These are phyloP conservation scores for Dromiciops gliroides DNA, from an alignment of 2,113 vertebrate species.

Conservation along the genomic window DNA sequence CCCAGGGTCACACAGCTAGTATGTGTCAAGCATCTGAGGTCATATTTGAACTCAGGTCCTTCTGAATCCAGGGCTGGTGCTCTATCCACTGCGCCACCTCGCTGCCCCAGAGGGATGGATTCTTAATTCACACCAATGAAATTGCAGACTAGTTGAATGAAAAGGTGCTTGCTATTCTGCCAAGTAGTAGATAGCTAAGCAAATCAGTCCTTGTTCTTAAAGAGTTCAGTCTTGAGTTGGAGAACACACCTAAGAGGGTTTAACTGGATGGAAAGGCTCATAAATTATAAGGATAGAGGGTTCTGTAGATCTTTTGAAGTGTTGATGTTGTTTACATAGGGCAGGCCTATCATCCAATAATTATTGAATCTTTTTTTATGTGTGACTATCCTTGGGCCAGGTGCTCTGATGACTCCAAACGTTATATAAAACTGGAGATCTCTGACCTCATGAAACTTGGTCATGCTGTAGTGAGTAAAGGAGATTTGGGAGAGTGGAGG, in stretches of 20 bases:
- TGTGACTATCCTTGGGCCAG: not conserved
- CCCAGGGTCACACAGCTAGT: no score
- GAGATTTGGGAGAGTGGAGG: not conserved
- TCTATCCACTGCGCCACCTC: no score
- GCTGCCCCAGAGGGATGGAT: no score
- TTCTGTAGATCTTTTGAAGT: not conserved
- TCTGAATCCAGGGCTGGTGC: no score
- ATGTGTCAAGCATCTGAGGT: no score
- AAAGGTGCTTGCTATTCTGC: not conserved
- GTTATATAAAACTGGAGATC: not conserved
- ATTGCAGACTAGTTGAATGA: not conserved
- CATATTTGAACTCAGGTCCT: no score
- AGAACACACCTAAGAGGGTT: not conserved
- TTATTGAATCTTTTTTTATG: not conserved
- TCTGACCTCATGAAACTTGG: not conserved
- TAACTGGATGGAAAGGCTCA: not conserved
- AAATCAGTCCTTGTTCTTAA: not conserved
- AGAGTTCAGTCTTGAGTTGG: not conserved
- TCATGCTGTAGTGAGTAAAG: not conserved
- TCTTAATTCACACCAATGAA: not conserved
- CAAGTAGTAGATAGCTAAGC: not conserved
- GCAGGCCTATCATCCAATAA: not conserved
- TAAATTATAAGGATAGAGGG: not conserved
- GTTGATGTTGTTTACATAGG: not conserved
- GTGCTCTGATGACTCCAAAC: not conserved